Conservation (phyloP, 2,113 vertebrate genomes). For the Trematocara variabile region DNA sequence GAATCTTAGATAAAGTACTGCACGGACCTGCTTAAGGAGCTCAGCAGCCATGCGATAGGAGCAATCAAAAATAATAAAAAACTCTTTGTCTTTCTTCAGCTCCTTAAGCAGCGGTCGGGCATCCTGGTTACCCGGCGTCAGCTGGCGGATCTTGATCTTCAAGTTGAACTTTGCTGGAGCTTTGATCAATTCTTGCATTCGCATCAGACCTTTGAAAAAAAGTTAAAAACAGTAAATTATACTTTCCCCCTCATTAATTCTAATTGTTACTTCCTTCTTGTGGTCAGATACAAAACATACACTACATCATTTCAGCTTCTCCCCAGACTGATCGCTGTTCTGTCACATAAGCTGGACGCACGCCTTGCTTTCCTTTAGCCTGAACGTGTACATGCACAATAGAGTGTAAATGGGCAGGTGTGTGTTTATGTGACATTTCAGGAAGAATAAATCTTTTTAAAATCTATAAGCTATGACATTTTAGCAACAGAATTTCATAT, state of each 20-base stretch:
- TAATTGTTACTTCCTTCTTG: background rate
- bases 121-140: constrained; percentile 88
- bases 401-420: background rate
- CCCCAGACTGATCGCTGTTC: background rate
- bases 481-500: constrained; percentile 5
- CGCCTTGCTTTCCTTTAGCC: background rate
- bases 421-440: constrained; percentile 35
- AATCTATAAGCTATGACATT: constrained; percentile 55
- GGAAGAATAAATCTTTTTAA: constrained; percentile 1
- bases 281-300: background rate
- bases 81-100: constrained; percentile 95
- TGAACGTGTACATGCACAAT: background rate
- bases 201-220: constrained; percentile 83
- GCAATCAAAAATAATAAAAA: constrained; percentile 95
- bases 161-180: constrained; percentile 94
- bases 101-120: constrained; percentile 93
- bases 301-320: background rate
- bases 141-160: constrained; percentile 94
- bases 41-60: constrained; percentile 87
- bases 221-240: background rate
- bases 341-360: background rate
- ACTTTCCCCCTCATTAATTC: background rate
- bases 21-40: constrained; percentile 90
- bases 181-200: constrained; percentile 98
- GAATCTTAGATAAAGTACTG: background rate